phyloP scores from a whole-genome alignment of 2,113 vertebrate species.

The Probosciger aterrimus region DNA sequence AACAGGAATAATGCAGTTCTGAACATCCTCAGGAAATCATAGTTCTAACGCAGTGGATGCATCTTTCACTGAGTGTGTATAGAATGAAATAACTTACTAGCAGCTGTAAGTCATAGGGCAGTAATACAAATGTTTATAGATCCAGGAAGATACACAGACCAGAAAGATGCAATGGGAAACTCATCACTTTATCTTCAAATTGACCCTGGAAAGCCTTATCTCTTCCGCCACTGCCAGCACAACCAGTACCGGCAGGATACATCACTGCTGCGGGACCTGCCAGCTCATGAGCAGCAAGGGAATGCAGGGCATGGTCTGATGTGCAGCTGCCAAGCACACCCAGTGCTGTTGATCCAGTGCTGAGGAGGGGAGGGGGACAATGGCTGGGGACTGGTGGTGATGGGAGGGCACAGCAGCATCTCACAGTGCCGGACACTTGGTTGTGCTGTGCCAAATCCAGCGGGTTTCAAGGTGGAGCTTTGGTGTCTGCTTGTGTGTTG shows the following conservation, averaged over 20 bases:
- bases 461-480: neutral
- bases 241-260: neutral
- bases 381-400: fast-evolving
- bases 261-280: neutral
- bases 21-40: neutral
- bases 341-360: neutral
- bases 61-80: neutral
- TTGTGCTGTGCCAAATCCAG: neutral
- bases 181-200: neutral
- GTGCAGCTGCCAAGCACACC: neutral
- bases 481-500: neutral
- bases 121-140: neutral
- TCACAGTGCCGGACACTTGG: neutral
- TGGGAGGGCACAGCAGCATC: neutral
- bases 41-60: neutral
- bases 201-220: neutral
- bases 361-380: neutral
- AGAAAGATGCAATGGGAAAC: neutral
- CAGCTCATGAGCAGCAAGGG: neutral
- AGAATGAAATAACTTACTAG: neutral
- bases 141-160: neutral
- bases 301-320: neutral
- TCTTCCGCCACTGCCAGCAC: neutral
- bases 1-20: neutral
- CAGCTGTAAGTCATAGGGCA: neutral